phyloP scores from a whole-genome alignment of 23 tunicate genomes.

The Botrylloides violaceus region DNA sequence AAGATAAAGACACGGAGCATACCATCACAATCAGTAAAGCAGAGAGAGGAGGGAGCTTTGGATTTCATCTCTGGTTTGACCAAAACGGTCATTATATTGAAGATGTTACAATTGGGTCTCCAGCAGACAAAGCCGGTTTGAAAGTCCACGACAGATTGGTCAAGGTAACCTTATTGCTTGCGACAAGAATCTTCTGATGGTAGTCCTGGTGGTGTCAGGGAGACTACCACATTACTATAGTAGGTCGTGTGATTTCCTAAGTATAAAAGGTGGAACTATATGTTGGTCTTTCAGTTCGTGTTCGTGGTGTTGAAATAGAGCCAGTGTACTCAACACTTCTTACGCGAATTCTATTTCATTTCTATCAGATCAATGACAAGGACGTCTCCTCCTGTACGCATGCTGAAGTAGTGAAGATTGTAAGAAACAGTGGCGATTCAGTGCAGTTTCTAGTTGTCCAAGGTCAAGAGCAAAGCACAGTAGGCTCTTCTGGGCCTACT shows the following conservation, averaged over 20 bases:
- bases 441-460: constrained; percentile 62
- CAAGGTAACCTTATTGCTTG: too few relatives aligned
- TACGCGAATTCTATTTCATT: too few relatives aligned
- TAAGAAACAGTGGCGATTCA: constrained; percentile 42
- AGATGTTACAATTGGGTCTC: constrained; percentile 93
- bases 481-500: constrained; percentile 15
- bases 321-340: too few relatives aligned
- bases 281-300: too few relatives aligned
- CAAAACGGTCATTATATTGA: constrained; percentile 92
- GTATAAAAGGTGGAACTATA: too few relatives aligned
- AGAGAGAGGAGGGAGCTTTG: constrained; percentile 61
- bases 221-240: neutral
- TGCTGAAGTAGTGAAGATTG: constrained; percentile 43
- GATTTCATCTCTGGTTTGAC: constrained; percentile 95
- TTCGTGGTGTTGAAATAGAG: too few relatives aligned
- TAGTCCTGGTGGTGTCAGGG: too few relatives aligned
- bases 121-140: constrained; percentile 92
- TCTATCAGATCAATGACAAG: constrained; percentile 66
- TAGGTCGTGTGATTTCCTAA: neutral
- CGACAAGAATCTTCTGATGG: too few relatives aligned
- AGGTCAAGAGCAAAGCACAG: constrained; percentile 16
- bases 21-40: constrained; percentile 52
- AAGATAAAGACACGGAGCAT: too few relatives aligned
- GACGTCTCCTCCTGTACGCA: constrained; percentile 65
- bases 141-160: constrained; percentile 68